Conservation (phyloP, 2,113 vertebrate genomes). For the Perccottus glenii region DNA sequence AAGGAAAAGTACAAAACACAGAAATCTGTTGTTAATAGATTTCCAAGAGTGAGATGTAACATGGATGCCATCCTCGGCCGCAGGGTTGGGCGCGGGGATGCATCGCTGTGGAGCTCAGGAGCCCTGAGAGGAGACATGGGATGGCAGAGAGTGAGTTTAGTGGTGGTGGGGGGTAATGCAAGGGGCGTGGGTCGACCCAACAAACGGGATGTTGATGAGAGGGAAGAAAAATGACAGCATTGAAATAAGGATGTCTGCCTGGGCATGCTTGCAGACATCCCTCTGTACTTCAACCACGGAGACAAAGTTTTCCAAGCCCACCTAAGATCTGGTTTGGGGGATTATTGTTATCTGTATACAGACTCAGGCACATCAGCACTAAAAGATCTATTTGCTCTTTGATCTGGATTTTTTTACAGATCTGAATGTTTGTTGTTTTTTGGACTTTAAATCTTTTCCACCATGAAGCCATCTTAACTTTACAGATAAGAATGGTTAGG, state of each 20-base stretch:
- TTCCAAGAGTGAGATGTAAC: constrained; percentile 73
- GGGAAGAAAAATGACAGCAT: constrained; percentile 75
- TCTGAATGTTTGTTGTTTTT: not conserved
- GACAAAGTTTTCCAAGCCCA: constrained; percentile 79
- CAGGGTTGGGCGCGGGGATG: constrained; percentile 62
- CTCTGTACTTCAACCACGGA: constrained; percentile 65
- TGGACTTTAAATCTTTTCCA: not conserved
- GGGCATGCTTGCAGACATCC: constrained; percentile 77
- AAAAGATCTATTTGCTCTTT: not conserved
- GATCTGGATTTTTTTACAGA: not conserved
- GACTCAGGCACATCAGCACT: not conserved
- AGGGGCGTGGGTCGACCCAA: constrained; percentile 40
- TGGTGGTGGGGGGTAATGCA: constrained; percentile 16
- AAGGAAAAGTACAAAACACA: constrained; percentile 78
- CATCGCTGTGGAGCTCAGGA: constrained; percentile 70
- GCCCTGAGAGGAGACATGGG: constrained; percentile 71
- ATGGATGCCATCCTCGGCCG: constrained; percentile 76
- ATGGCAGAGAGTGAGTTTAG: constrained; percentile 69
- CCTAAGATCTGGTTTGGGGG: constrained; percentile 1
- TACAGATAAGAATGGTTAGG: constrained; percentile 19
- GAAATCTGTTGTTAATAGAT: constrained; percentile 88
- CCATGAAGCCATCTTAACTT: not conserved
- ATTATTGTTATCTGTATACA: constrained; percentile 5
- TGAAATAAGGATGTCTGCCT: constrained; percentile 62
- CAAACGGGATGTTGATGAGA: constrained; percentile 66